Percentiles rank a stretch among this genome's conserved stretches.
phyloP scores from a whole-genome alignment of 2,113 vertebrate genomes.

The Ascaphus truei region DNA sequence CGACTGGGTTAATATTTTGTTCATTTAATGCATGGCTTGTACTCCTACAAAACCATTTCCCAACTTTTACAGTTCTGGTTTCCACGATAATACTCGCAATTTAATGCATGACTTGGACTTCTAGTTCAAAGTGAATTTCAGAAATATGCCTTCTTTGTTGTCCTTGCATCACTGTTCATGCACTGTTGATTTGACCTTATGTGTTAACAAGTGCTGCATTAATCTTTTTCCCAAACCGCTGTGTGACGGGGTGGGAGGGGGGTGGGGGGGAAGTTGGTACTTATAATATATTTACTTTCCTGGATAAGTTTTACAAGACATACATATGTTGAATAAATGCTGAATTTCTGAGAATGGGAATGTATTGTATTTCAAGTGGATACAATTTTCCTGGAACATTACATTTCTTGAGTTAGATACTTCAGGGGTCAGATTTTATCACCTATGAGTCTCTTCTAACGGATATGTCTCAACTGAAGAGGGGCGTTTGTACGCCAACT shows the following conservation, averaged over 20 bases:
- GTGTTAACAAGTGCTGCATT: slow-evolving; percentile 43
- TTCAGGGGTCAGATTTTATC: neutral
- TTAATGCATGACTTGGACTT: slow-evolving; percentile 74
- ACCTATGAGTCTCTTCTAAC: neutral
- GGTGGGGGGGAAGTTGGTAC: too few species aligned
- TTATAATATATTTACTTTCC: too few species aligned
- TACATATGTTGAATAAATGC: too few species aligned
- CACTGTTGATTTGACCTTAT: slow-evolving; percentile 48
- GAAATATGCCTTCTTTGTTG: slow-evolving; percentile 50
- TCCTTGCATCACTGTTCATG: slow-evolving; percentile 45
- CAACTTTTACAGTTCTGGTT: slow-evolving; percentile 54
- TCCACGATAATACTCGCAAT: slow-evolving; percentile 69
- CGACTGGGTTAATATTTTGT: slow-evolving; percentile 38
- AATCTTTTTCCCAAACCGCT: too few species aligned
- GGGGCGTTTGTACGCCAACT: too few species aligned
- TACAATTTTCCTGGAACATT: neutral
- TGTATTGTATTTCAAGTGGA: neutral
- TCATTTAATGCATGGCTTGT: slow-evolving; percentile 46
- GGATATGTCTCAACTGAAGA: neutral
- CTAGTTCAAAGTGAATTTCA: slow-evolving; percentile 68
- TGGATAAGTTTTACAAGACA: too few species aligned
- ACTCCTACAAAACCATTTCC: slow-evolving; percentile 46
- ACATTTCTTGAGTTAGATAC: neutral
- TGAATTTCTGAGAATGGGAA: too few species aligned
- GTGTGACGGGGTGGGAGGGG: too few species aligned